These are phyloP conservation scores for Misgurnus mizolepis DNA, from an alignment of 2,113 vertebrate species.

Conservation along the genomic window DNA sequence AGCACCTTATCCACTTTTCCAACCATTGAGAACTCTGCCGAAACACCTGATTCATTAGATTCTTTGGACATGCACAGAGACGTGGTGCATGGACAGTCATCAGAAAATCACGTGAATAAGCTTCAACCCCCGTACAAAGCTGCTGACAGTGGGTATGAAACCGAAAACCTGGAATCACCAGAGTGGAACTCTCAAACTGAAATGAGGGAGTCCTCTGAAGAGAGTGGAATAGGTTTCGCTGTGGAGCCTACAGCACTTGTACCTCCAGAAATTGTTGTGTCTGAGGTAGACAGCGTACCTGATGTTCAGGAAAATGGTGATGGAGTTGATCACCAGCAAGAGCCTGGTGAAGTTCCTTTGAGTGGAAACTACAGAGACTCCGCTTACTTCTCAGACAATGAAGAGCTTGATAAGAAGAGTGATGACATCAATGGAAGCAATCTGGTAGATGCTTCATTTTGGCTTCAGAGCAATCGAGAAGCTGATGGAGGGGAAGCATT, in stretches of 20 bases:
- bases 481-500: neutral
- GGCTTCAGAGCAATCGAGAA: constrained; percentile 48
- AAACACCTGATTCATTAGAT: constrained; percentile 91
- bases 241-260: constrained; percentile 55
- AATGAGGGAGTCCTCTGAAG: constrained; percentile 65
- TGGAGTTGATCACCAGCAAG: constrained; percentile 48
- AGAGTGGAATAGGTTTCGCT: constrained; percentile 49
- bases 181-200: constrained; percentile 90
- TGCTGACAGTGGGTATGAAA: constrained; percentile 96
- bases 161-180: constrained; percentile 94
- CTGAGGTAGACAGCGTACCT: constrained; percentile 71
- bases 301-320: constrained; percentile 55
- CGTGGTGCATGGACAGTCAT: constrained; percentile 69
- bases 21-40: constrained; percentile 73
- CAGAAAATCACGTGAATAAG: constrained; percentile 73
- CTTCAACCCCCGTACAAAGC: constrained; percentile 89
- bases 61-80: constrained; percentile 84
- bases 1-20: constrained; percentile 77
- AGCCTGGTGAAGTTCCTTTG: constrained; percentile 60
- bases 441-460: constrained; percentile 47
- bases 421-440: constrained; percentile 71
- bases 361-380: constrained; percentile 87
- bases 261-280: constrained; percentile 85
- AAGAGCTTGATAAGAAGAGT: constrained; percentile 87
- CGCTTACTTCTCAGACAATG: constrained; percentile 97